These are phyloP conservation scores for Melolontha melolontha DNA, from an alignment of 2,888 invertebrate species.

Conservation along the genomic window DNA sequence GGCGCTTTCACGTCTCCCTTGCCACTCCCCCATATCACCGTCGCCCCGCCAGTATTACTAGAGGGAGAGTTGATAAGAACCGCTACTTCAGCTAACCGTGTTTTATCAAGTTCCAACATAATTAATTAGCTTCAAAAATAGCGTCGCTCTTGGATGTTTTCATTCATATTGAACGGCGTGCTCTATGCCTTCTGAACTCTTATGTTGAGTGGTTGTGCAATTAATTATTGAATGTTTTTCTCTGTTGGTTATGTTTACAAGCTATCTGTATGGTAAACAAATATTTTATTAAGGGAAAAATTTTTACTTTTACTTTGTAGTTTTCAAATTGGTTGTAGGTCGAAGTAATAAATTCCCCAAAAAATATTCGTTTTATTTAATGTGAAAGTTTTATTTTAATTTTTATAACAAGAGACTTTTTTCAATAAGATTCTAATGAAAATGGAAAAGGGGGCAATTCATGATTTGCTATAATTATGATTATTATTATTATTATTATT, in stretches of 20 bases:
- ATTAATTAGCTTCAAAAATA: slow-evolving; percentile 39
- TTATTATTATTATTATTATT: too few species aligned
- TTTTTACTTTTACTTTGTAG: too few species aligned
- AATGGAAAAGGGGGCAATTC: too few species aligned
- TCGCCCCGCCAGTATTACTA: neutral
- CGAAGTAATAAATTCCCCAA: too few species aligned
- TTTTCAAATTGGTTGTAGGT: too few species aligned
- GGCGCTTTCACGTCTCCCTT: slow-evolving; percentile 21
- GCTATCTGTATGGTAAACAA: neutral
- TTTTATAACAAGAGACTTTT: too few species aligned
- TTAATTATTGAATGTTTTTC: slow-evolving; percentile 20
- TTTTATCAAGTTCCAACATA: slow-evolving; percentile 40
- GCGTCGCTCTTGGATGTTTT: slow-evolving; percentile 38
- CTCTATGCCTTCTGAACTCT: slow-evolving; percentile 45
- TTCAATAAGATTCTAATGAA: too few species aligned
- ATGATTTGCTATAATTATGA: too few species aligned
- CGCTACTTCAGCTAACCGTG: slow-evolving; percentile 35
- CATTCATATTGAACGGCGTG: slow-evolving; percentile 27
- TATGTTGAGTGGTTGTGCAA: slow-evolving; percentile 42
- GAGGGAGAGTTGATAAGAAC: slow-evolving; percentile 36
- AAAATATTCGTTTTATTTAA: too few species aligned
- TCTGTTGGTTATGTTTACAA: neutral
- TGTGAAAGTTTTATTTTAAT: too few species aligned
- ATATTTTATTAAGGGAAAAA: neutral
- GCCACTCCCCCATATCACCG: neutral